Conservation (phyloP, 2,113 vertebrate genomes). For the Cyanistes caeruleus region DNA sequence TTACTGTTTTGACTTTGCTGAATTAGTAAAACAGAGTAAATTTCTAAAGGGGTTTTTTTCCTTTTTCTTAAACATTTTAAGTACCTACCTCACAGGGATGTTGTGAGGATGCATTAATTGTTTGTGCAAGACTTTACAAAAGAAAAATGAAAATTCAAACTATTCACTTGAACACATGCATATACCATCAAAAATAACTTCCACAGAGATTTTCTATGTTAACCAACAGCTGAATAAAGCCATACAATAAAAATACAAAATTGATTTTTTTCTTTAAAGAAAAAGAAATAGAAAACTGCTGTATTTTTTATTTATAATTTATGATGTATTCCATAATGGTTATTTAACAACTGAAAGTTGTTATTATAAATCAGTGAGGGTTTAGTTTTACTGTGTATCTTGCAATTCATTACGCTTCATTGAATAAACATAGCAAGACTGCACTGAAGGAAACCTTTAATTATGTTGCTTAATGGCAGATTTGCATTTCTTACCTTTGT, state of each 20-base stretch:
- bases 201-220: background rate
- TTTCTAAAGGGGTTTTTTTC: background rate
- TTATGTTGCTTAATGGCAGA: background rate
- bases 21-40: background rate
- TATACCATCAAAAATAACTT: conserved; percentile 2
- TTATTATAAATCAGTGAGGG: background rate
- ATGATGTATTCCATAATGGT: background rate
- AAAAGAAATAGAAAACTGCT: background rate
- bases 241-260: background rate
- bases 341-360: background rate
- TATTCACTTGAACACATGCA: background rate
- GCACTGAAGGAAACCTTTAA: background rate
- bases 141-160: background rate
- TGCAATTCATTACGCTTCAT: background rate
- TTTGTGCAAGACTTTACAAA: background rate
- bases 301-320: background rate
- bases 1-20: background rate
- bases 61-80: background rate
- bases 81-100: conserved; percentile 65
- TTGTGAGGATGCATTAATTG: conserved; percentile 50
- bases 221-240: background rate
- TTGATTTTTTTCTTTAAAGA: conserved; percentile 1
- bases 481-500: background rate
- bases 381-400: conserved; percentile 4
- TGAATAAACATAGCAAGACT: conserved; percentile 37